Conservation (phyloP, 2,888 invertebrate genomes). For the Salpingus planirostris region DNA sequence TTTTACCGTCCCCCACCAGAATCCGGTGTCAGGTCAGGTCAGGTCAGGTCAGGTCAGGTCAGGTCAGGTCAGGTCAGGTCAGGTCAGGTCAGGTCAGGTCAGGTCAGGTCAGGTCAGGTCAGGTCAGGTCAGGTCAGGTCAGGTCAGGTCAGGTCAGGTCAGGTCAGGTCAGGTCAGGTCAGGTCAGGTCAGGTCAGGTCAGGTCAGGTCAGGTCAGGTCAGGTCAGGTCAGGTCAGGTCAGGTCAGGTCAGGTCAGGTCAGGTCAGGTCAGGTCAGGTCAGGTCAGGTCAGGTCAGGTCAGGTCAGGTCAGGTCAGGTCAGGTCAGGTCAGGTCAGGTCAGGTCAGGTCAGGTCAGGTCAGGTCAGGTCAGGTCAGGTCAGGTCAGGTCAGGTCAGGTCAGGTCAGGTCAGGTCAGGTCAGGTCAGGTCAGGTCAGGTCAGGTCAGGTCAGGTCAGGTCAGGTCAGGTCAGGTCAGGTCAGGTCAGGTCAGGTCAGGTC, state of each 20-base stretch:
- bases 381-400: too few species aligned
- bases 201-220: conserved; percentile 6
- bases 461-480: too few species aligned
- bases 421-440: too few species aligned
- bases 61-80: conserved; percentile 6
- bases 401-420: too few species aligned
- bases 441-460: too few species aligned
- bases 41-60: conserved; percentile 6
- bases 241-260: conserved; percentile 6
- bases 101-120: conserved; percentile 6
- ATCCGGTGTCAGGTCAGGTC: conserved; percentile 5
- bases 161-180: conserved; percentile 6
- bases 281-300: too few species aligned
- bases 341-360: too few species aligned
- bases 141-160: conserved; percentile 6
- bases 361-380: too few species aligned
- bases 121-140: conserved; percentile 6
- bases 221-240: conserved; percentile 6
- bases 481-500: too few species aligned
- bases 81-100: conserved; percentile 6
- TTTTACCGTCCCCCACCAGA: too few species aligned
- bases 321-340: too few species aligned
- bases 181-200: conserved; percentile 6
- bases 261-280: conserved; percentile 6
- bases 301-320: too few species aligned